A percentile compares a stretch with the other conserved stretches of the same genome.
phyloP scores from a whole-genome alignment of 92 coral and sea anemone genomes.

The Scolanthus callimorphus region DNA sequence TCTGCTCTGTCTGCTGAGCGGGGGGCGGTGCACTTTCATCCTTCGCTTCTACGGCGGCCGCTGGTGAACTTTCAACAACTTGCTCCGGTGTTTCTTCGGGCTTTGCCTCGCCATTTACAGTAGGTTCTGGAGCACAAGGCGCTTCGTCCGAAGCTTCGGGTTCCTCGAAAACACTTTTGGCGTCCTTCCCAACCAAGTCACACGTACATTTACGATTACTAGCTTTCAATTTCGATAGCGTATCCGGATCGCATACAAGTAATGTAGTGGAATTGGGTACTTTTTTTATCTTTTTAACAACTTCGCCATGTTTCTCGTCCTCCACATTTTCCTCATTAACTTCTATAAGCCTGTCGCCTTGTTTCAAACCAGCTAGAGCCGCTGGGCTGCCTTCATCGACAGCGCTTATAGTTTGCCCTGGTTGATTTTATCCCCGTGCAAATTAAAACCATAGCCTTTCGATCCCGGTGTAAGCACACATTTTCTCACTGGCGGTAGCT shows the following conservation, averaged over 20 bases:
- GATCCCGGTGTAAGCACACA: too few relatives aligned
- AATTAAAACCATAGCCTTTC: constrained; percentile 93
- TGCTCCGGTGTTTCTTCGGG: constrained; percentile 12
- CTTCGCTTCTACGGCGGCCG: background rate
- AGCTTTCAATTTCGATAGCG: constrained; percentile 73
- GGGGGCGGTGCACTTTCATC: constrained; percentile 58
- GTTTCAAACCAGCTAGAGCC: constrained; percentile 67
- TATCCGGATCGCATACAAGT: constrained; percentile 69
- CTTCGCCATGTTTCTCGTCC: constrained; percentile 65
- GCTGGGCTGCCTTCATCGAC: constrained; percentile 92
- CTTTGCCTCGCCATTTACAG: constrained; percentile 25
- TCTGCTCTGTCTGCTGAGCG: constrained; percentile 15
- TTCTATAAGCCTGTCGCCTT: constrained; percentile 82
- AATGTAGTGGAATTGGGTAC: constrained; percentile 57
- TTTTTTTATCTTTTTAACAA: constrained; percentile 70
- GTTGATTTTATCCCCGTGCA: constrained; percentile 92
- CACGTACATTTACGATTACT: constrained; percentile 48
- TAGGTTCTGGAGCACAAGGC: background rate
- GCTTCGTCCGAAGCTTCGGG: background rate
- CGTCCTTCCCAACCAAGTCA: constrained; percentile 53
- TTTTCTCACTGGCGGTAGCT: too few relatives aligned
- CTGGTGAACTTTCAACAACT: constrained; percentile 25
- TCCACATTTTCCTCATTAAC: constrained; percentile 87
- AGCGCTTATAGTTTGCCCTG: constrained; percentile 97
- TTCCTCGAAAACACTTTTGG: constrained; percentile 34